A percentile compares a stretch with the other conserved stretches of the same genome.
Evolutionary conservation across 2,797 vertebrate species (phyloP).

Genomic region (Phoxinus dragarum): DNA sequence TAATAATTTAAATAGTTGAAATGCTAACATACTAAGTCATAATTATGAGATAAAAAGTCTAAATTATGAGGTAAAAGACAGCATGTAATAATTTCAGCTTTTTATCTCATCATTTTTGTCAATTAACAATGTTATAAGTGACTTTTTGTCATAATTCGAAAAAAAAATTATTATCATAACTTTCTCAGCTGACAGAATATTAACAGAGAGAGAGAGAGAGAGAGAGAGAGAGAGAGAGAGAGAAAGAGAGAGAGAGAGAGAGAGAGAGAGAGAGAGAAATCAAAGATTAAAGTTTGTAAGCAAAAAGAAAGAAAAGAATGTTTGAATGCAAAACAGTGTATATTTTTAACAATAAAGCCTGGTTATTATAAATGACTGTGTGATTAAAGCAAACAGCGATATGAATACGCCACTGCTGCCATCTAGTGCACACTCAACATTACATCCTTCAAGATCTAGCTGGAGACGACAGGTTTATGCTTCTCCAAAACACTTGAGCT

Average conservation of each 20-base stretch:
- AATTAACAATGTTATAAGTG: not conserved
- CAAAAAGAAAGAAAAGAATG: not conserved
- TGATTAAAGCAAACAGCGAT: not conserved
- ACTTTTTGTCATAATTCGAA: not conserved
- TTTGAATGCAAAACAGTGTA: slow-evolving; percentile 44
- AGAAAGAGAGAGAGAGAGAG: no score
- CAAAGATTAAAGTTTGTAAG: not conserved
- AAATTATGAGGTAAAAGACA: not conserved
- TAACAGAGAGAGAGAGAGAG: not conserved
- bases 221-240: not conserved
- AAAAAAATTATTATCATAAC: no score
- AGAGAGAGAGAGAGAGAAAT: not conserved
- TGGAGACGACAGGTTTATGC: not conserved
- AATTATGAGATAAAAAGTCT: not conserved
- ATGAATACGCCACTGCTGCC: slow-evolving; percentile 50
- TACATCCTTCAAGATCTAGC: not conserved
- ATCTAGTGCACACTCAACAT: slow-evolving; percentile 46
- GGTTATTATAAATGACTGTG: not conserved
- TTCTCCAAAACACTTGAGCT: not conserved
- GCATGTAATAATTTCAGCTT: not conserved
- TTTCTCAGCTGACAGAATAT: not conserved
- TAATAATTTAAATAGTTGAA: not conserved
- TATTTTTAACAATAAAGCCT: not conserved
- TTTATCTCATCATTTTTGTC: not conserved
- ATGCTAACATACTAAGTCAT: not conserved